These are phyloP conservation scores for Albula goreensis DNA, from an alignment of 2,113 vertebrate genomes.

Conservation along the genomic window DNA sequence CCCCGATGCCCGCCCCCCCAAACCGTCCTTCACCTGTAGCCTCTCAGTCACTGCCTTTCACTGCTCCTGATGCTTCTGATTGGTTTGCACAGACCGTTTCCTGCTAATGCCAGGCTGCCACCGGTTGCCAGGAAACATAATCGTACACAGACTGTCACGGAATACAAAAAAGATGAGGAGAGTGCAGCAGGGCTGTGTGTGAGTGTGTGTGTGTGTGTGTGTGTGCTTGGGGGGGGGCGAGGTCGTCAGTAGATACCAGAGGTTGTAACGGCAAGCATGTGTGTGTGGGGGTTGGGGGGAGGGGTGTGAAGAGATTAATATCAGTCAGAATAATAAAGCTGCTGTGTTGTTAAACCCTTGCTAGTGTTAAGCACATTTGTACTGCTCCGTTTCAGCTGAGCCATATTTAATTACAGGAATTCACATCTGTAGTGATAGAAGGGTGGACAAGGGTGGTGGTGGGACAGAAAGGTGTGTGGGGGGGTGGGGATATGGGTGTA, in stretches of 20 bases:
- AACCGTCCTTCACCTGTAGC: background rate
- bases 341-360: background rate
- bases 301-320: background rate
- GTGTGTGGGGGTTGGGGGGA: background rate
- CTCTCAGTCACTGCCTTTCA: too few species aligned
- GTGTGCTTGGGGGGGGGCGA: too few species aligned
- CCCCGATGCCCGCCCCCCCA: too few species aligned
- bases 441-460: too few species aligned
- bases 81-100: background rate
- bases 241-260: background rate
- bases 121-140: slow-evolving; percentile 1
- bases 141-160: background rate
- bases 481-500: too few species aligned
- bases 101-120: background rate
- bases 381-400: background rate
- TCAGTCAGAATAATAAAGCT: background rate
- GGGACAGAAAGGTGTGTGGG: too few species aligned
- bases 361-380: background rate
- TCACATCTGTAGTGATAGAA: background rate
- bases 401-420: background rate
- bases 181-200: background rate
- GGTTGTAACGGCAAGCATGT: background rate
- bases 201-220: background rate
- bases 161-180: background rate
- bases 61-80: background rate